phyloP scores from a whole-genome alignment of 2,888 invertebrate genomes.

The Bursaphelenchus okinawaensis region DNA sequence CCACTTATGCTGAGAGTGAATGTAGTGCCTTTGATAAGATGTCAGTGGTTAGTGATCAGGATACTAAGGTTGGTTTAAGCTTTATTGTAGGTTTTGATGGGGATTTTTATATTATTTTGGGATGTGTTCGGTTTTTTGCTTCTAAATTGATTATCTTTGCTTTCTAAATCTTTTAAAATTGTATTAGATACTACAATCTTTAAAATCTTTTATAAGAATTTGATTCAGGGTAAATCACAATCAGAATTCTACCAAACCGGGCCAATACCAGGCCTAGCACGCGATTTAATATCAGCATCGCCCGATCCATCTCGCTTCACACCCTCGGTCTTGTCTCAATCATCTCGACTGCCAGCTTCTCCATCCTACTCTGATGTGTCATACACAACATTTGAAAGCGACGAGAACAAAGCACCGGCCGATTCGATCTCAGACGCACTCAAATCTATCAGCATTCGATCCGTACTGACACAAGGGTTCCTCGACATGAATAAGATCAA shows the following conservation, averaged over 20 bases:
- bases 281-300: background rate
- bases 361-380: background rate
- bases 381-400: background rate
- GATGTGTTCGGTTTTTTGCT: too few relatives aligned
- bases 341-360: background rate
- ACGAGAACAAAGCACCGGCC: background rate
- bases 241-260: background rate
- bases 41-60: too few relatives aligned
- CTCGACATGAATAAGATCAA: background rate
- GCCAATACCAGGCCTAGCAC: background rate
- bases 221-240: too few relatives aligned
- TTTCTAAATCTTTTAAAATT: too few relatives aligned
- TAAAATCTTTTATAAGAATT: too few relatives aligned
- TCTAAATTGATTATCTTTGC: too few relatives aligned
- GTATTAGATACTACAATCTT: too few relatives aligned
- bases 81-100: too few relatives aligned
- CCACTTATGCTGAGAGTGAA: too few relatives aligned
- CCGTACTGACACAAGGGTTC: background rate
- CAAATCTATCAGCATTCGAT: background rate
- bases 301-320: background rate
- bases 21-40: too few relatives aligned
- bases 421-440: background rate
- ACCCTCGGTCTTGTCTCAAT: background rate
- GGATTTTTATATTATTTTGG: too few relatives aligned
- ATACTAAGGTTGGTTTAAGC: too few relatives aligned